These are phyloP conservation scores for Clusia tigrina DNA, from an alignment of 2,888 invertebrate genomes.

Conservation along the genomic window DNA sequence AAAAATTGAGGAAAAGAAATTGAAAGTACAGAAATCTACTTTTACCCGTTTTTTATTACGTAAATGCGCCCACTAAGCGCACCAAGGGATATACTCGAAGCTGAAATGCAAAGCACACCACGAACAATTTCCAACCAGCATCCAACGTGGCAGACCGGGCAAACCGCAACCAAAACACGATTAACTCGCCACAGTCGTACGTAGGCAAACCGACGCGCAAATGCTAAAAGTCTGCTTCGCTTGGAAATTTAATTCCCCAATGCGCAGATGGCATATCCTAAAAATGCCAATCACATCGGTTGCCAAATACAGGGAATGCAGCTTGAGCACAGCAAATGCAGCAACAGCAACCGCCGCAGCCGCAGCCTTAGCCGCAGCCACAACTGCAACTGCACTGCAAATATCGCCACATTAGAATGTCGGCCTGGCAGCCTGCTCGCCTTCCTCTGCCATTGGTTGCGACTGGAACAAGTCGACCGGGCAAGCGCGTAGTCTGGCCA, in stretches of 20 bases:
- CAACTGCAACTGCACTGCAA: background rate
- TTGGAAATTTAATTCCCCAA: conserved; percentile 1
- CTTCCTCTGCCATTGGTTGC: background rate
- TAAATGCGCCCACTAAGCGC: background rate
- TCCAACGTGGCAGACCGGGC: background rate
- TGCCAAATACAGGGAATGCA: background rate
- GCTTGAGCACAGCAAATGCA: background rate
- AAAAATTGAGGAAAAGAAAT: background rate
- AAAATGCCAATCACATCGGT: conserved; percentile 3
- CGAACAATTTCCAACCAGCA: background rate
- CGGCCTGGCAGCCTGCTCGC: background rate
- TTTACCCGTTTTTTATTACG: background rate
- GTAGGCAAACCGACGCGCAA: conserved; percentile 1
- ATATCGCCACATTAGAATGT: background rate
- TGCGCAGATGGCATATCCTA: background rate
- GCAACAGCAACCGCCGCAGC: background rate
- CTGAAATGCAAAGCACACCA: no score
- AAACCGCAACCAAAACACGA: background rate
- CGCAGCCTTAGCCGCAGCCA: background rate
- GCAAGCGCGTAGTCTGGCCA: background rate
- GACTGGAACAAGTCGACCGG: background rate
- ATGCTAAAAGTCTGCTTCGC: background rate
- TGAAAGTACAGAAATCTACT: background rate
- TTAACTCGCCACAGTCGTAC: background rate
- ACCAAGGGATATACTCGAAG: background rate